Evolutionary conservation across 2,888 invertebrate species (phyloP).

Genomic region (Hanleya hanleyi): DNA sequence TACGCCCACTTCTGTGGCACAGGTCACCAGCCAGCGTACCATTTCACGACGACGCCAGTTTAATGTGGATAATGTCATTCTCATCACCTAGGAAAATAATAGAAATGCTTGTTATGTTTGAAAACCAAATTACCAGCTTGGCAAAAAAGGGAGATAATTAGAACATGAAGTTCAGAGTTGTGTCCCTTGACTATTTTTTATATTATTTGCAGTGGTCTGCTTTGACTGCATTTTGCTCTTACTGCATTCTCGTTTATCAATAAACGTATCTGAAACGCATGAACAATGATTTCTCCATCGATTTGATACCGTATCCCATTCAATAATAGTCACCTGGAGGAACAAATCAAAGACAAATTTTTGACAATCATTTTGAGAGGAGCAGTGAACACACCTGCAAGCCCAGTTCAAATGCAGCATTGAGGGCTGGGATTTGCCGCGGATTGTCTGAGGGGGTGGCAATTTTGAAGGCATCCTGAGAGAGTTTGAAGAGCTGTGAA

Average conservation of each 20-base stretch:
- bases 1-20: conserved; percentile 87
- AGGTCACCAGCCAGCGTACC: conserved; percentile 90
- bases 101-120: background rate
- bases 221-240: too few relatives aligned
- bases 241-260: too few relatives aligned
- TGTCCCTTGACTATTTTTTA: too few relatives aligned
- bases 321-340: too few relatives aligned
- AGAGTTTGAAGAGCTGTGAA: conserved; percentile 87
- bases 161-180: too few relatives aligned
- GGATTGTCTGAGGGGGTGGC: conserved; percentile 86
- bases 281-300: too few relatives aligned
- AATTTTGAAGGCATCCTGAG: conserved; percentile 88
- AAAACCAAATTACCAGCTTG: background rate
- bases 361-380: too few relatives aligned
- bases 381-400: conserved; percentile 81
- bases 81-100: conserved; percentile 79
- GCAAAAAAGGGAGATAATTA: too few relatives aligned
- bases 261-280: too few relatives aligned
- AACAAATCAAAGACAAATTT: too few relatives aligned
- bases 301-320: too few relatives aligned
- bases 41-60: conserved; percentile 89
- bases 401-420: conserved; percentile 87
- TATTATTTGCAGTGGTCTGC: too few relatives aligned
- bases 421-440: conserved; percentile 84
- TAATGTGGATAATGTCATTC: conserved; percentile 85